Base-by-base conservation (phyloP, 1,140 invertebrate genomes). In the Cherax quadricarinatus region DNA sequence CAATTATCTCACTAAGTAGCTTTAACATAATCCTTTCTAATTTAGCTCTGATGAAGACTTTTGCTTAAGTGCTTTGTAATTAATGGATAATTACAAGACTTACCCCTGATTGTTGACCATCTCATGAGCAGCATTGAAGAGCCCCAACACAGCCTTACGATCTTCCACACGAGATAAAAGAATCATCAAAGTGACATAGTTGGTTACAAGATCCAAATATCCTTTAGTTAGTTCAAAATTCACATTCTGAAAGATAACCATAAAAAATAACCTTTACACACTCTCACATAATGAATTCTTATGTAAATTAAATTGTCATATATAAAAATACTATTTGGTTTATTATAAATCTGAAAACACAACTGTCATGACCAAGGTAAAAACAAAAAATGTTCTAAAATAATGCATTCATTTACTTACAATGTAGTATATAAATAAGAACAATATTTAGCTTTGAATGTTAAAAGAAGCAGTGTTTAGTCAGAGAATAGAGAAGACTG, bases 111-210 rank as follows among this genome's bases (percentile, higher is more conserved):
- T 98, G 95, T 99, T 97, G 24, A 98, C 97, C 96, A 99, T 97
- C 96, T 99, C 99, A 96, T 99, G 98, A 12, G 99, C 99, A 79
- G 98, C 98, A 96, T 99, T 99, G 94, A 99, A 99, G 4, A 99
- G 96, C 1, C 99, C 99, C 30, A 99, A 95, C 10, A 99, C 98
- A 12, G 98, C 98, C 96, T 99, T 99, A 75, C 99, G 96, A 95
- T 99, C 99, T 95, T 99, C 99, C 0, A 99, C 98, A 94, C 98
- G 96, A 0, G 99, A 99, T 9, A 99, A 95, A 6, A 99, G 95
- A 80, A 99, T 98, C 99, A 99, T 99, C 10, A 99, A 95, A 9
- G 98, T 98, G 0, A 99, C 97, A 95, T 99, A 99, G 4, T 97
- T 99, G 0, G 97, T 96, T 18, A 99, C 98, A 53, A 99, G 96